phyloP scores from a whole-genome alignment of 2,888 invertebrate genomes.

The Elmis aenea region DNA sequence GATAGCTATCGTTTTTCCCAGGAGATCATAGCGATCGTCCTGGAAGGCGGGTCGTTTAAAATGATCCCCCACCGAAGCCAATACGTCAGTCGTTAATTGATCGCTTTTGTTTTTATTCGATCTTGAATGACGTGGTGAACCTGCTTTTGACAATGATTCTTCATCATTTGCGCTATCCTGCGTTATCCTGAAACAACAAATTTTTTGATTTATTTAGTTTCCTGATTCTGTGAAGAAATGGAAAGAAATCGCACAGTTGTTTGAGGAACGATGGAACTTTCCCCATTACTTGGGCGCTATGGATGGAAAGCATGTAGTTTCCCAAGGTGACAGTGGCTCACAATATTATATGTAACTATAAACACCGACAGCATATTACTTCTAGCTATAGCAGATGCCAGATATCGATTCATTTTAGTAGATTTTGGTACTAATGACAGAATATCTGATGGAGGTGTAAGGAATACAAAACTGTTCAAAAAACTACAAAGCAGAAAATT shows the following conservation, averaged over 20 bases:
- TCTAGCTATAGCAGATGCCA: conserved; percentile 22
- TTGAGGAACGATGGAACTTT: conserved; percentile 22
- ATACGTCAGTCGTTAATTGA: conserved; percentile 5
- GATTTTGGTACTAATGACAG: conserved; percentile 19
- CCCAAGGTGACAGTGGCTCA: conserved; percentile 14
- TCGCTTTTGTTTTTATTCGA: conserved; percentile 6
- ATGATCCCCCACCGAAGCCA: conserved; percentile 5
- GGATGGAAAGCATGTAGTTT: conserved; percentile 25
- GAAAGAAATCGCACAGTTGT: conserved; percentile 17
- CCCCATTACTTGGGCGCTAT: conserved; percentile 24
- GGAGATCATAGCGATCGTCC: conserved; percentile 12
- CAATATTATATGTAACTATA: conserved; percentile 14
- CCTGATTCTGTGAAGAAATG: conserved; percentile 18
- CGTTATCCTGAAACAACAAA: conserved; percentile 2
- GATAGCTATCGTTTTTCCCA: conserved; percentile 10
- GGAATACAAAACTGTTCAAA: conserved; percentile 16
- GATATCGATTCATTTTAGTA: conserved; percentile 21
- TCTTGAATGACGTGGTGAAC: too few species aligned
- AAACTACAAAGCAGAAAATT: conserved; percentile 11
- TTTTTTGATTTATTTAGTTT: conserved; percentile 17
- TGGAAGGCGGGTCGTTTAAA: conserved; percentile 5
- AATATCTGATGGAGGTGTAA: conserved; percentile 18
- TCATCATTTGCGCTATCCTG: too few species aligned
- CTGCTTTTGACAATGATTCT: too few species aligned
- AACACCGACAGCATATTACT: conserved; percentile 18